A percentile compares a stretch with the other conserved stretches of the same genome.
Evolutionary conservation across 2,797 vertebrate genomes (phyloP).

Genomic region (Rallus crepitans): DNA sequence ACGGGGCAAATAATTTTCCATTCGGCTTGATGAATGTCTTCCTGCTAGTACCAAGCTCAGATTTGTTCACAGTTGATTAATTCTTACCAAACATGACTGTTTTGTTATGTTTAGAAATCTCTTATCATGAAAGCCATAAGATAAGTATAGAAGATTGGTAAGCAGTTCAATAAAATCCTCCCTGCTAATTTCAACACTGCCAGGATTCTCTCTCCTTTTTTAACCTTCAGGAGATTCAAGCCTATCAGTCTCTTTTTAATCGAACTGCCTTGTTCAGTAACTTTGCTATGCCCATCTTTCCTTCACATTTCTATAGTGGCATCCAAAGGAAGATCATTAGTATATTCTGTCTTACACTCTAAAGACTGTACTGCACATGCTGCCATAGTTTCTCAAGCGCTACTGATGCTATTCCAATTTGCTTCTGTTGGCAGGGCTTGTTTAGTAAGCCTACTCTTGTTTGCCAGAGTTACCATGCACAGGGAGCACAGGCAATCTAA

Average conservation of each 20-base stretch:
- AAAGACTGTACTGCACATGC: not conserved
- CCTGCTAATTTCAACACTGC: not conserved
- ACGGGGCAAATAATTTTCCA: not conserved
- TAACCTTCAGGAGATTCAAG: not conserved
- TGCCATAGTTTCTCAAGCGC: not conserved
- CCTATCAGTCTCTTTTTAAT: not conserved
- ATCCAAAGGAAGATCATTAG: not conserved
- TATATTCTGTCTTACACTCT: not conserved
- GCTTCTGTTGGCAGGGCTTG: not conserved
- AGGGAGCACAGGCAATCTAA: not conserved
- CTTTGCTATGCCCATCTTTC: not conserved
- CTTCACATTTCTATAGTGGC: not conserved
- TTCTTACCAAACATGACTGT: not conserved
- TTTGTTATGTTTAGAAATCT: not conserved
- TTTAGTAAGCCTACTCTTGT: not conserved
- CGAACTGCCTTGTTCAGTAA: not conserved
- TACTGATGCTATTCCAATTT: not conserved
- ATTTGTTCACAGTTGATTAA: not conserved
- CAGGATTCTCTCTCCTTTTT: not conserved
- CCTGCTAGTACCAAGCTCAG: not conserved
- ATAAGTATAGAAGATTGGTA: not conserved
- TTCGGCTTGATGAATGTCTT: not conserved
- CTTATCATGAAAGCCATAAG: not conserved
- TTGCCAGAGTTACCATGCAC: not conserved
- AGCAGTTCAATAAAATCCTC: not conserved